A percentile compares a stretch with the other conserved stretches of the same genome.
phyloP scores from a whole-genome alignment of 2,888 invertebrate species.

The Pandemis corylana region DNA sequence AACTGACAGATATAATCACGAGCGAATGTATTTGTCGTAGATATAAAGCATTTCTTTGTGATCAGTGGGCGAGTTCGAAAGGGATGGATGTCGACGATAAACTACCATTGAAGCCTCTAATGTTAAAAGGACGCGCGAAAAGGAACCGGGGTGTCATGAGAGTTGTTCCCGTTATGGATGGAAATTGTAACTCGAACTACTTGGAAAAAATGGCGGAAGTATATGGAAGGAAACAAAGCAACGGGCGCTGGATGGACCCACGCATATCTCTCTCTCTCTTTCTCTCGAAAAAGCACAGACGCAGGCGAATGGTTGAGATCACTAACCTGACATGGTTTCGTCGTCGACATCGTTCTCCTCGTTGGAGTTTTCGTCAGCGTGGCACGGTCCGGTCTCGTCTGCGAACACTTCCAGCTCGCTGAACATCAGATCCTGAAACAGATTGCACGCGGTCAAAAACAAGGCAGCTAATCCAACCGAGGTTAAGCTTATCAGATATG shows the following conservation, averaged over 20 bases:
- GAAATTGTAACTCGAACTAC: neutral
- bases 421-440: conserved; percentile 70
- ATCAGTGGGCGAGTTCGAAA: no score
- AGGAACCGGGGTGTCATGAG: conserved; percentile 1
- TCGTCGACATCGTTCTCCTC: conserved; percentile 95
- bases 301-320: neutral
- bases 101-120: neutral
- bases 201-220: neutral
- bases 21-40: neutral
- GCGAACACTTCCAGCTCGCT: conserved; percentile 88
- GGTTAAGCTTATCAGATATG: no score
- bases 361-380: conserved; percentile 88
- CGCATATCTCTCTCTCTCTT: neutral
- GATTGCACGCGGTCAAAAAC: neutral
- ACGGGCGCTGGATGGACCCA: neutral
- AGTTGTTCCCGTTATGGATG: neutral
- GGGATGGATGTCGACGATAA: no score
- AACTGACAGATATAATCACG: neutral
- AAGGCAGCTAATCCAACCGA: no score
- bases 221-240: neutral
- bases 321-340: conserved; percentile 92
- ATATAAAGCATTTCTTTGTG: no score
- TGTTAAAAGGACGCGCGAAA: conserved; percentile 5
- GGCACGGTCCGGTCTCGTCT: conserved; percentile 83
- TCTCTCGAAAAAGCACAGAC: no score